phyloP scores from a whole-genome alignment of 2,888 invertebrate genomes.

The Drosophila cyrtoloma region DNA sequence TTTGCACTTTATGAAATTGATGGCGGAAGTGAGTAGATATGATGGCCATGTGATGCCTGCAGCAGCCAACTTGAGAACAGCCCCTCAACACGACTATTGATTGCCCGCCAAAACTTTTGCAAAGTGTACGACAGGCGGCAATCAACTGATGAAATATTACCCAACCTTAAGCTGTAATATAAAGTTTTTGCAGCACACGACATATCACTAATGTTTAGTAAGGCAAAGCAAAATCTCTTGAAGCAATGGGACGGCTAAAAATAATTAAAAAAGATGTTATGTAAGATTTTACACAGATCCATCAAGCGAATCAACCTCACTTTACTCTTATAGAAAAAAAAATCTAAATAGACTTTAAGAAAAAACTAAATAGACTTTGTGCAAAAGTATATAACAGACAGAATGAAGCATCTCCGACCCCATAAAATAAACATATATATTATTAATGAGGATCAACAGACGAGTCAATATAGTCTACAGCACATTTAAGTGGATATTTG shows the following conservation, averaged over 20 bases:
- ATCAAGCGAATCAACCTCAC: neutral
- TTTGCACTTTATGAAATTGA: conserved; percentile 59
- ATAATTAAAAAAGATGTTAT: neutral
- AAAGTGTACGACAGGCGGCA: conserved; percentile 8
- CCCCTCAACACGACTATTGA: conserved; percentile 40
- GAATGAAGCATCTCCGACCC: neutral
- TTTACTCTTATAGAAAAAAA: neutral
- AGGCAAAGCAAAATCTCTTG: neutral
- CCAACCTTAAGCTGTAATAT: neutral
- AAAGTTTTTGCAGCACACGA: neutral
- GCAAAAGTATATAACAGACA: neutral
- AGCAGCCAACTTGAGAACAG: conserved; percentile 28
- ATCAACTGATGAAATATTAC: conserved; percentile 23
- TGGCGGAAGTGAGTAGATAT: conserved; percentile 23
- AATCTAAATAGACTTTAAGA: neutral
- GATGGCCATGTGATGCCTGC: conserved; percentile 27
- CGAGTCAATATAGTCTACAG: neutral
- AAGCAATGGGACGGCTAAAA: neutral
- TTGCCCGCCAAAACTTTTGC: conserved; percentile 28
- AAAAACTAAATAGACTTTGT: neutral
- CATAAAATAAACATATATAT: neutral
- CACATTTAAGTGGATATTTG: neutral
- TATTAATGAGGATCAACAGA: neutral
- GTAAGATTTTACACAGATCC: neutral
- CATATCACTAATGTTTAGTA: conserved; percentile 22